A percentile compares a stretch with the other conserved stretches of the same genome.
These are phyloP conservation scores for Orbicella faveolata DNA, from an alignment of 64 coral and sea anemone species.

Conservation along the genomic window DNA sequence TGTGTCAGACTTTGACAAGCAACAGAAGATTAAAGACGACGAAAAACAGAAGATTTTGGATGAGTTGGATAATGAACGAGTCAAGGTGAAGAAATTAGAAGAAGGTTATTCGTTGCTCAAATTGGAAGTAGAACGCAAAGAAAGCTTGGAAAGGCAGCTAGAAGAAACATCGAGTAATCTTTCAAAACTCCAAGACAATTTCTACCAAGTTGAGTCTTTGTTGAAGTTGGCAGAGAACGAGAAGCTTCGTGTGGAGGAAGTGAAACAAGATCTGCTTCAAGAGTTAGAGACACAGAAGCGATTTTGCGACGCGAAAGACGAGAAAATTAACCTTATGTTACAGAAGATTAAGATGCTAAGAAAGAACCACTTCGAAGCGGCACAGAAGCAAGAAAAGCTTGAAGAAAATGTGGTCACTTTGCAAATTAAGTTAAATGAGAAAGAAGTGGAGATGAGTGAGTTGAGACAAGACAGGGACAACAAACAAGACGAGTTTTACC, in stretches of 20 bases:
- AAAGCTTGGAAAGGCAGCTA: background rate
- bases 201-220: background rate
- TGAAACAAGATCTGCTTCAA: constrained; percentile 3
- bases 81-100: background rate
- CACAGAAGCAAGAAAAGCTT: constrained; percentile 26
- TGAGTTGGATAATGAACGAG: background rate
- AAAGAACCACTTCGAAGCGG: constrained; percentile 10
- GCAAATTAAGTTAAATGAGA: constrained; percentile 26
- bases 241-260: background rate
- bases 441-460: background rate
- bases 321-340: background rate
- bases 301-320: background rate
- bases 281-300: constrained; percentile 17
- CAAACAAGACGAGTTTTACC: background rate
- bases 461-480: background rate
- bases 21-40: background rate
- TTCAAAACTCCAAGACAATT: constrained; percentile 9
- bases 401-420: constrained; percentile 29
- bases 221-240: background rate
- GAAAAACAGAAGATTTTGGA: background rate
- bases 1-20: background rate
- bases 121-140: background rate
- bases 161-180: background rate
- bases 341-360: constrained; percentile 31
- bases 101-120: background rate